Evolutionary conservation across 2,888 invertebrate species (phyloP), one percentile per base, ranked within the genome.

Genomic region (Ischnura elegans): DNA sequence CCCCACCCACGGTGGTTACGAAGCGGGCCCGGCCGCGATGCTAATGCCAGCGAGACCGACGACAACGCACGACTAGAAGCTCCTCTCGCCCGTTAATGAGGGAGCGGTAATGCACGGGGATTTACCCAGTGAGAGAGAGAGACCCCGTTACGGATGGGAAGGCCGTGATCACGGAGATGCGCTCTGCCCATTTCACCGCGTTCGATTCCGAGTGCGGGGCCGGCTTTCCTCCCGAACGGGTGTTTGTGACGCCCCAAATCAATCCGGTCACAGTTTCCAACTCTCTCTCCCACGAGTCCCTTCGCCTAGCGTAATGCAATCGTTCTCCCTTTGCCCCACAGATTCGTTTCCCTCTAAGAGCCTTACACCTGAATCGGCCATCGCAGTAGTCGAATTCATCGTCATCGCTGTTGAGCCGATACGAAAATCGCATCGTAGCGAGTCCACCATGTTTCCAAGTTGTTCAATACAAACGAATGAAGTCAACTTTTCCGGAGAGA

Each of bases 11-110:
- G 76, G 29, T 29, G 76, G 13, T 76, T 66, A 13, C 76, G 76
- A 51, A 51, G 16, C 51, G 51, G 51, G 21, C 29, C 76, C 25
- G 61, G 29, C 29, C 36, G 36, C 76, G n/a, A n/a, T n/a, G 76
- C 76, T 76, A 76, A 76, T 76, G 29, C 76, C 76, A 3, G 10
- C 76, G 36, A 29, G 29, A n/a, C n/a, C n/a, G n/a, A n/a, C n/a
- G n/a, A n/a, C n/a, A n/a, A n/a, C n/a, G n/a, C n/a, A n/a, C n/a
- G 61, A n/a, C n/a, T n/a, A 61, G 61, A n/a, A 21, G 61, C 3
- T 76, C 90, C n/a, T 61, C 61, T 55, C 36, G 45, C 46, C 90
- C 90, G n/a, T 21, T 90, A 90, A 90, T 66, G 90, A 90, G 61
- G 43, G 61, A 61, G 43, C 61, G 76, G 76, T 36, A 76, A 36